Percentiles rank a stretch among this genome's conserved stretches.
These are phyloP conservation scores for Spinus olivaceus DNA, from an alignment of 2,797 vertebrate species.

Conservation along the genomic window DNA sequence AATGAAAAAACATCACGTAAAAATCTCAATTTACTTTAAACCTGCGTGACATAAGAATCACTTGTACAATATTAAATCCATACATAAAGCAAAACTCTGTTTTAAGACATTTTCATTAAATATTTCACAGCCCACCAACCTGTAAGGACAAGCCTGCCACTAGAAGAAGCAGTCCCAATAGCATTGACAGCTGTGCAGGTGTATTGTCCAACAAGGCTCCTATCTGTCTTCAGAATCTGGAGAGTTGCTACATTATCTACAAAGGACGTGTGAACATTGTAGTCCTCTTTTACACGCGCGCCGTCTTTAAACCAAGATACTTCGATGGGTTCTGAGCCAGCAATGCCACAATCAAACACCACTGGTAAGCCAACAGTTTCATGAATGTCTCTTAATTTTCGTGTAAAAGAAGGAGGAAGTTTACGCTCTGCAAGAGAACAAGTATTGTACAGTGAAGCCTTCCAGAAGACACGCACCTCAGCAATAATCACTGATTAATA, in stretches of 20 bases:
- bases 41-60: background rate
- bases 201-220: conserved; percentile 88
- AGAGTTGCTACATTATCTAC: conserved; percentile 89
- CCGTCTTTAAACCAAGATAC: conserved; percentile 92
- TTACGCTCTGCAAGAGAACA: conserved; percentile 86
- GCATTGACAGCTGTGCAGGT: conserved; percentile 90
- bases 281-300: conserved; percentile 72
- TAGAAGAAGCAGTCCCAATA: conserved; percentile 89
- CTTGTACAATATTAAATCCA: background rate
- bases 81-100: background rate
- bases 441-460: conserved; percentile 19
- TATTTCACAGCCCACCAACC: conserved; percentile 75
- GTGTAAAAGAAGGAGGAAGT: conserved; percentile 90
- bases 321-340: conserved; percentile 89
- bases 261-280: conserved; percentile 83
- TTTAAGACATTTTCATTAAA: background rate
- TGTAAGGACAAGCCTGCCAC: conserved; percentile 92
- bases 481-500: background rate
- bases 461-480: background rate
- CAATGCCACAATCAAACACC: conserved; percentile 86
- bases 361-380: conserved; percentile 84
- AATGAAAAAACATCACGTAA: conserved; percentile 12
- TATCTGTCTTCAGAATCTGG: conserved; percentile 80
- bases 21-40: background rate
- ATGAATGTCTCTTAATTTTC: conserved; percentile 89